Conservation (phyloP, 2,797 vertebrate species). For the Syncerus caffer region DNA sequence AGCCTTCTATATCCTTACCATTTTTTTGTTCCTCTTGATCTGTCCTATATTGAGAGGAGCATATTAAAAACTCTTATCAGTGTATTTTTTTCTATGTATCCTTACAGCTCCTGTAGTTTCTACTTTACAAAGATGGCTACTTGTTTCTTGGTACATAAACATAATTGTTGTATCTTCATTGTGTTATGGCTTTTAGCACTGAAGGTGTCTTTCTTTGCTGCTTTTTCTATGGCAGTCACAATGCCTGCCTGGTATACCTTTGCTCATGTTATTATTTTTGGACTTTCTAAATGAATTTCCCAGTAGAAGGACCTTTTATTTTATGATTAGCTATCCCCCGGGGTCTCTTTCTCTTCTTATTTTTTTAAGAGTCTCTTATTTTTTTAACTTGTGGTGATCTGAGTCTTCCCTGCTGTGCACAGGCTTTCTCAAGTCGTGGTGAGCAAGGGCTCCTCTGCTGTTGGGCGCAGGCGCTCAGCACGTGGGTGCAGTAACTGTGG, state of each 20-base stretch:
- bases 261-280: not conserved
- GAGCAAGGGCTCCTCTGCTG: not conserved
- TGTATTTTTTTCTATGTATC: not conserved
- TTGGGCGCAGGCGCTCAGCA: not conserved
- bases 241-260: not conserved
- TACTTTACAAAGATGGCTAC: not conserved
- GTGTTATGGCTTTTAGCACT: not conserved
- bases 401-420: not conserved
- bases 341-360: not conserved
- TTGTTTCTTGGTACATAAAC: not conserved
- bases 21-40: not conserved
- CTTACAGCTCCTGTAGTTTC: not conserved
- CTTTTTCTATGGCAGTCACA: not conserved
- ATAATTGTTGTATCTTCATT: not conserved
- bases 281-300: not conserved
- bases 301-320: not conserved
- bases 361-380: not conserved
- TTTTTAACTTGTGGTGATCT: accelerated
- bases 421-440: accelerated
- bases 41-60: not conserved
- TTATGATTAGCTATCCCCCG: not conserved
- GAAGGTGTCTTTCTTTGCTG: not conserved
- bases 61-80: not conserved
- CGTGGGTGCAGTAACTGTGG: accelerated
- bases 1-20: not conserved